Base-by-base conservation (phyloP, 2,888 invertebrate genomes). In the Andrena praecox region DNA sequence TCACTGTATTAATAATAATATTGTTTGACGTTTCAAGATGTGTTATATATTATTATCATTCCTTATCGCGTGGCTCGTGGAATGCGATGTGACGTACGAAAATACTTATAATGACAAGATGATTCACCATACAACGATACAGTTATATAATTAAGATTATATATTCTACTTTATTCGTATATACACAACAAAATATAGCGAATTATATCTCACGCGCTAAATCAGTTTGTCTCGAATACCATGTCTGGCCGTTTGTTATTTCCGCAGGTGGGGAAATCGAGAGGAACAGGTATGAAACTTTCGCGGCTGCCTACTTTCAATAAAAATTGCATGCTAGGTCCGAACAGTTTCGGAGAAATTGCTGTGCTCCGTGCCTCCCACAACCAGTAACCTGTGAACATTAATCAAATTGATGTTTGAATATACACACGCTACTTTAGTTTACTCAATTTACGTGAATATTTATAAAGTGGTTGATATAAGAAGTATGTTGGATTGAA, bases 221-320 rank as follows among this genome's bases (percentile, higher is more conserved):
- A 70, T 81, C 54, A 84, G 24, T 75, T 63, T 16, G 16, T 35
- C 12, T 92, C 90, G 52, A 92, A 91, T 71, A 92, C 82, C 77
- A 90, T 78, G 29, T 90, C 89, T 4, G 90, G 89, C 29, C 86
- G 87, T 69, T 91, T 92, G 76, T 91, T 89, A 71, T 83, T 89
- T 2, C 91, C 91, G 52, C 92, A 92, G 0, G 87, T 89, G 6
- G 92, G 92, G 75, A 91, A 92, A 71, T 91, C 71, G 2, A 90
- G 85, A 6, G 92, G 92, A 31, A 91, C 85, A n/a, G 85, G 87
- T 5, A 89, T 87, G 62, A 91, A 80, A 68, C 85, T 91, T 80
- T 88, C 88, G 2, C 74, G 85, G 3, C 60, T 74, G 56, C 92
- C 92, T 6, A 92, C 89, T n/a, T 82, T 89, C 85, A 91, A 85